phyloP scores from a whole-genome alignment of 2,113 vertebrate genomes.

The Rhea americana region DNA sequence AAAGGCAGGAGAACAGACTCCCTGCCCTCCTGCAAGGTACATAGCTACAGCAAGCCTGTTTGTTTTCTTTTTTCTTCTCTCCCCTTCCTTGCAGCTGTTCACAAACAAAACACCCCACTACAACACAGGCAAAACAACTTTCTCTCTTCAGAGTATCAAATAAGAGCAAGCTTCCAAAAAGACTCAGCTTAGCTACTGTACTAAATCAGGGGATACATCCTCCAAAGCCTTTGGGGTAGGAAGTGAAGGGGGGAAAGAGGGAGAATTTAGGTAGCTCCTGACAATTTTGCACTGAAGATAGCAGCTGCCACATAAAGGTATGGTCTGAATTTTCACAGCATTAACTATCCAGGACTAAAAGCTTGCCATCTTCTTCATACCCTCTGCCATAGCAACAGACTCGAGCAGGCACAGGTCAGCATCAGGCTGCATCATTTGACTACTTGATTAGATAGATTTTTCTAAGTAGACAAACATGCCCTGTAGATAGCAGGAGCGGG shows the following conservation, averaged over 20 bases:
- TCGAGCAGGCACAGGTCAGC: neutral
- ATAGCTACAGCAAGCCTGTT: neutral
- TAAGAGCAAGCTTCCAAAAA: neutral
- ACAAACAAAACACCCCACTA: too few species aligned
- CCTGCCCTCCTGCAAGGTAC: neutral
- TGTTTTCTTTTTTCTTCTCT: neutral
- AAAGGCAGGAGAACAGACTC: neutral
- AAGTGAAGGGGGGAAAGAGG: neutral
- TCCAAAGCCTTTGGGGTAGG: neutral
- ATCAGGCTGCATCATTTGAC: neutral
- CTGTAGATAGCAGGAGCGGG: neutral
- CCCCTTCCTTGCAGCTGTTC: too few species aligned
- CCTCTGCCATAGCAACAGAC: neutral
- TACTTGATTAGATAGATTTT: neutral
- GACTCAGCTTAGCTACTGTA: neutral
- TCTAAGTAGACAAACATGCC: neutral
- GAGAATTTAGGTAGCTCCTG: neutral
- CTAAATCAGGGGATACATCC: neutral
- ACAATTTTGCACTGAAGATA: neutral
- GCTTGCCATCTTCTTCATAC: neutral
- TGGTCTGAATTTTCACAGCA: neutral
- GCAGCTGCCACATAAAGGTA: neutral
- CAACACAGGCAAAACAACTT: neutral
- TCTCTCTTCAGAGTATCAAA: neutral
- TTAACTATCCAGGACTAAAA: neutral